These are phyloP conservation scores for Auanema freiburgensis DNA, from an alignment of 2,888 invertebrate species.

Conservation along the genomic window DNA sequence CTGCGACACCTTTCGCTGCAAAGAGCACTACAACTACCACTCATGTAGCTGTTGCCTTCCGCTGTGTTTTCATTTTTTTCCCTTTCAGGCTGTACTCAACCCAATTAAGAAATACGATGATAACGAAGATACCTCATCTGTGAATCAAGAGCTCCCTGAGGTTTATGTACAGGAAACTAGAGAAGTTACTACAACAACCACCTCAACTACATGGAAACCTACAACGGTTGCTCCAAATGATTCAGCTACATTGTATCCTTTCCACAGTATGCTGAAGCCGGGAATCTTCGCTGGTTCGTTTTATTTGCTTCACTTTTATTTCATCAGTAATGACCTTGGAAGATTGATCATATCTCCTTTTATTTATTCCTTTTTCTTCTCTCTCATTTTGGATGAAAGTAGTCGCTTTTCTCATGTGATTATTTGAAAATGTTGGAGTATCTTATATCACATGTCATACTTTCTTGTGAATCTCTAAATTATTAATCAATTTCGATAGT, in stretches of 20 bases:
- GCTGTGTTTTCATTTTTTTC: constrained; percentile 1
- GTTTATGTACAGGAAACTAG: constrained; percentile 12
- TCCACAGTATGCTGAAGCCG: constrained; percentile 19
- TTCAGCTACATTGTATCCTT: constrained; percentile 7
- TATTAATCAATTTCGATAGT: no score
- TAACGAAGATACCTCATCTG: no score
- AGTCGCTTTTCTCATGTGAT: background rate
- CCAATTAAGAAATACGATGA: constrained; percentile 10
- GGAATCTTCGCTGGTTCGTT: constrained; percentile 20
- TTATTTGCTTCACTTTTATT: background rate
- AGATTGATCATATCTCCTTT: no score
- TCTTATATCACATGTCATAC: no score
- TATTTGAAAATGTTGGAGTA: no score
- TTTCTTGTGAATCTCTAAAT: no score
- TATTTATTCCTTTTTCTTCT: background rate
- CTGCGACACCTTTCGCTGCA: constrained; percentile 9
- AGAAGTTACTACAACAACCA: constrained; percentile 7
- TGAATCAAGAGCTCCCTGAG: no score
- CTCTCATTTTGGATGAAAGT: background rate
- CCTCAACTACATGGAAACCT: background rate
- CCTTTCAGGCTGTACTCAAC: constrained; percentile 18
- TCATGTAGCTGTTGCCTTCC: background rate
- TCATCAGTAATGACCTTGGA: background rate
- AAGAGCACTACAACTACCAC: constrained; percentile 18
- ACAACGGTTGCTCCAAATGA: constrained; percentile 5